Base-by-base conservation (phyloP, 2,888 invertebrate genomes). In the Thera britannica region DNA sequence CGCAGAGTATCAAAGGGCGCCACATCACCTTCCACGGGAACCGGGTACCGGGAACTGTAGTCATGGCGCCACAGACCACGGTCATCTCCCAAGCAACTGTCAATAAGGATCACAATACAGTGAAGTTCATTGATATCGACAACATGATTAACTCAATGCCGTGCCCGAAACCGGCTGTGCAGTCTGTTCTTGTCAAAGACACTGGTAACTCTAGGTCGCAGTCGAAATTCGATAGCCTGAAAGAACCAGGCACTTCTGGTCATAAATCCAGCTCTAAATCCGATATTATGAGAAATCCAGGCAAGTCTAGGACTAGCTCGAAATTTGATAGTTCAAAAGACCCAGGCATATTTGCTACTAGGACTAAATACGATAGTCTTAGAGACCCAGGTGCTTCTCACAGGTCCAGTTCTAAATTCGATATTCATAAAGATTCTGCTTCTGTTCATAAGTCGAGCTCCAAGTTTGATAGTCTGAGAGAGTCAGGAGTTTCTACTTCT, bases 11-110 rank as follows among this genome's bases (percentile, higher is more conserved):
- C 2, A 92, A 91, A 65, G 84, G 86, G 2, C 88, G 92, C 0
- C 92, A 91, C 72, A 87, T 92, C 61, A 89, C 92, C 2, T 92
- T 89, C 84, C 93, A 92, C 74, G 78, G 90, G 3, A 84, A 83
- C 65, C 80, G 90, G 34, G 85, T 84, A 0, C 87, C 91, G 0
- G 90, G 90, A 51, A 92, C 93, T 1, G 93, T 93, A 0, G 86
- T 93, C 0, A 90, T 93, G 83, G 86, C 90, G 0, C 90, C 93
- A 0, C 91, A 90, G 67, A 83, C 91, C 59, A 89, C 90, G 2
- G 91, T 93, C 74, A 93, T 93, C 62, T 91, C 92, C 0, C 92
- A 93, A 59, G 90, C 91, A 7, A 80, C 84, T 0, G 79, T 83
- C 46, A 77, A 76, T 34, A 76, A 77, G 59, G 79, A 76, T 1